phyloP scores from a whole-genome alignment of 2,113 vertebrate species.

The Bufo bufo region DNA sequence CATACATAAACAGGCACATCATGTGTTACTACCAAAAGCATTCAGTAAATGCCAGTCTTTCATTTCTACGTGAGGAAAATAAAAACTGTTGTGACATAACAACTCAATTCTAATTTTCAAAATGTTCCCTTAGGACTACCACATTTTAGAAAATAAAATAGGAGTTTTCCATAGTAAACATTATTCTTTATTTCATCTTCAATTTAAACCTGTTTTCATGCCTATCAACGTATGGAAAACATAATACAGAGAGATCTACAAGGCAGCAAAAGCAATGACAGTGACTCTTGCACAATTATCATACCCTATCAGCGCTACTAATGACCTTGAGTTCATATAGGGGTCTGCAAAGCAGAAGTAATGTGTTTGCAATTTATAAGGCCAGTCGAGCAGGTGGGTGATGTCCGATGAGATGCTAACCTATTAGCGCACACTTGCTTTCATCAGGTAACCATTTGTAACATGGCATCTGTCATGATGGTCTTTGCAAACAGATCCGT shows the following conservation, averaged over 20 bases:
- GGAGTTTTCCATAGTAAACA: background rate
- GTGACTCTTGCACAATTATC: background rate
- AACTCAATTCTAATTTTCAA: background rate
- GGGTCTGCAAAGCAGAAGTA: slow-evolving; percentile 32
- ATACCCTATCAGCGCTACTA: background rate
- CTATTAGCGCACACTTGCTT: slow-evolving; percentile 46
- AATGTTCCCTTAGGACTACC: background rate
- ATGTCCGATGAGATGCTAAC: slow-evolving; percentile 26
- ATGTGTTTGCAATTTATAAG: slow-evolving; percentile 51
- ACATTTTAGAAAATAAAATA: background rate
- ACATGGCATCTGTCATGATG: slow-evolving; percentile 39
- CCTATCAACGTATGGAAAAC: too few relatives aligned
- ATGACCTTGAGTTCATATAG: slow-evolving; percentile 51
- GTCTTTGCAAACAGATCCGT: slow-evolving; percentile 42
- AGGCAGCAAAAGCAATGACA: background rate
- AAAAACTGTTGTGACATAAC: background rate
- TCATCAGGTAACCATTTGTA: slow-evolving; percentile 53
- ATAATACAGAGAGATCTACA: too few relatives aligned
- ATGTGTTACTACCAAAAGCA: background rate
- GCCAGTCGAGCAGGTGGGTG: slow-evolving; percentile 42
- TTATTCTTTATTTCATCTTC: background rate
- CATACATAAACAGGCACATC: background rate
- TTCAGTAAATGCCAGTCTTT: background rate
- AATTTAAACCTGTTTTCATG: background rate
- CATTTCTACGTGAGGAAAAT: background rate